phyloP scores from a whole-genome alignment of 1,140 invertebrate species.

The Drosophila novamexicana region DNA sequence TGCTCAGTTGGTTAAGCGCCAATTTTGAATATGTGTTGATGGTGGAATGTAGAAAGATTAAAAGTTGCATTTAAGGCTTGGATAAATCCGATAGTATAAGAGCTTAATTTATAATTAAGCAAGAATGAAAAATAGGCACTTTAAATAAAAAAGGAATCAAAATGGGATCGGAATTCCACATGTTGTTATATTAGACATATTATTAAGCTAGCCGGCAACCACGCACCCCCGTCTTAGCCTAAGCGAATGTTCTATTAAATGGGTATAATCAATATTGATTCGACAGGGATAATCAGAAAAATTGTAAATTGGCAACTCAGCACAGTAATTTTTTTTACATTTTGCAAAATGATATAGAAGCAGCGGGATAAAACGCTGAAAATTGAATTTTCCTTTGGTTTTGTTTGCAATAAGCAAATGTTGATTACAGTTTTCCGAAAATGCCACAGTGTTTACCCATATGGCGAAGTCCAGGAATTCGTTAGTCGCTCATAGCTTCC shows the following conservation, averaged over 20 bases:
- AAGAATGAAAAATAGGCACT: too few species aligned
- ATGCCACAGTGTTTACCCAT: constrained; percentile 13
- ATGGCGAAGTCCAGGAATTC: constrained; percentile 24
- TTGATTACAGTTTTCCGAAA: constrained; percentile 27
- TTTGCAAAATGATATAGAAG: background rate
- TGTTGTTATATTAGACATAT: too few species aligned
- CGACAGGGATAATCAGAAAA: background rate
- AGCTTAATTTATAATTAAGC: too few species aligned
- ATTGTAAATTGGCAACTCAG: background rate
- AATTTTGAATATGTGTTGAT: background rate
- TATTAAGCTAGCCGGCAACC: too few species aligned
- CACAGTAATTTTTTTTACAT: background rate
- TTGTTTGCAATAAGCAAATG: constrained; percentile 16
- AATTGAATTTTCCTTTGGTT: constrained; percentile 15
- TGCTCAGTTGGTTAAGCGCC: background rate
- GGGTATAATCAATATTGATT: too few species aligned
- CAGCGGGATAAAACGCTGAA: constrained; percentile 10
- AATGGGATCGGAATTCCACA: too few species aligned
- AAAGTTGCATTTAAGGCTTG: too few species aligned
- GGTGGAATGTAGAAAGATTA: background rate
- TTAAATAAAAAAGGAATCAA: too few species aligned
- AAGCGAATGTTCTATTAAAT: too few species aligned
- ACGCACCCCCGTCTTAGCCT: too few species aligned
- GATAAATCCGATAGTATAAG: too few species aligned
- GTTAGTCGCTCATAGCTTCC: constrained; percentile 2